Conservation (phyloP, 2,888 invertebrate genomes). For the Scotopteryx bipunctaria region DNA sequence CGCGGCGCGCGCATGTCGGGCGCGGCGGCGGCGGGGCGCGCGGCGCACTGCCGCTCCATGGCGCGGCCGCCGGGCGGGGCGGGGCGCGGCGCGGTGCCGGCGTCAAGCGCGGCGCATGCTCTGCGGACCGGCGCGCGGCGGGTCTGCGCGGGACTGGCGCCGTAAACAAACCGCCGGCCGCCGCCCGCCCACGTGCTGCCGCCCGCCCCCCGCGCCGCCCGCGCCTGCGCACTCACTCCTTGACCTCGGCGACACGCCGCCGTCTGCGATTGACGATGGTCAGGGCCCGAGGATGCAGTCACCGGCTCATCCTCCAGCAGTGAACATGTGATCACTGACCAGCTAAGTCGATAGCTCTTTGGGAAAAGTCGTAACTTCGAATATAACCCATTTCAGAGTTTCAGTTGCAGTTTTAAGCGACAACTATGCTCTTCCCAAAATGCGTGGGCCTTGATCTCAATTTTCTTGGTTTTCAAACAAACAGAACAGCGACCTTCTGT, state of each 20-base stretch:
- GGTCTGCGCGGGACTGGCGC: slow-evolving; percentile 53
- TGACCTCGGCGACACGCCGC: slow-evolving; percentile 59
- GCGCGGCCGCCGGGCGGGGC: slow-evolving; percentile 40
- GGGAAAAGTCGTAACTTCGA: too few species aligned
- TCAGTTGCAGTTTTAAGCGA: too few species aligned
- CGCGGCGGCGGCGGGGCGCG: slow-evolving; percentile 51
- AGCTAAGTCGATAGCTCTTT: too few species aligned
- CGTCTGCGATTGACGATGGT: slow-evolving; percentile 57
- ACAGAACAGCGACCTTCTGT: too few species aligned
- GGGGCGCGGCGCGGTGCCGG: slow-evolving; percentile 17
- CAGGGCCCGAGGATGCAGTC: slow-evolving; percentile 39
- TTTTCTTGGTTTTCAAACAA: too few species aligned
- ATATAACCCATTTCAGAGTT: too few species aligned
- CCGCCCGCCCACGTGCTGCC: slow-evolving; percentile 53
- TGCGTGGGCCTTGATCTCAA: too few species aligned
- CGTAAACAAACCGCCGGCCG: slow-evolving; percentile 58
- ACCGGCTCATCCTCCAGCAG: slow-evolving; percentile 11
- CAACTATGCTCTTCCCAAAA: too few species aligned
- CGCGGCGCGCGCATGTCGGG: slow-evolving; percentile 65
- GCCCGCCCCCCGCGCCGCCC: slow-evolving; percentile 39
- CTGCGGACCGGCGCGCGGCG: slow-evolving; percentile 53
- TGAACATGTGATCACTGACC: too few species aligned
- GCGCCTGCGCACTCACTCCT: slow-evolving; percentile 44
- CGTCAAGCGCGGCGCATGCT: slow-evolving; percentile 44
- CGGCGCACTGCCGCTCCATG: slow-evolving; percentile 50